Base-by-base conservation (phyloP, 2,797 vertebrate genomes). In the Xenentodon cancila region DNA sequence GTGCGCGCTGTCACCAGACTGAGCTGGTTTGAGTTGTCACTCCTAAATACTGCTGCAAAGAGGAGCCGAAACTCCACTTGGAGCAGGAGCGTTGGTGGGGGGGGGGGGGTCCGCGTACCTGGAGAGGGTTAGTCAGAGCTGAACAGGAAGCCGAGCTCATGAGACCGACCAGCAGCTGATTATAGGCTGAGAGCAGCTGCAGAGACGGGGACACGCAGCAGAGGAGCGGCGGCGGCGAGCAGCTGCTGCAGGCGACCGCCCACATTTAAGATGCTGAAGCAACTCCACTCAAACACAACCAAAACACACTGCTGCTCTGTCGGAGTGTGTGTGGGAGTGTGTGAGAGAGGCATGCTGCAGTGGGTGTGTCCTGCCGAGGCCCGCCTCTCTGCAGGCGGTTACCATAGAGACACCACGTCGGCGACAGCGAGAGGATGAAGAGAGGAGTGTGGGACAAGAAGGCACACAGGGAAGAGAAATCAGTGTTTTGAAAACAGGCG, bases 371-470 rank as follows among this genome's bases (percentile, higher is more conserved):
- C 45, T 70, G 25, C 7, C 17, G 3, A 32, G 64, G 54, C 57
- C 84, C 75, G 44, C 88, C 88, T 84, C 80, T 79, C 77, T 85
- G 82, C 81, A 81, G 82, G 56, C 66, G 48, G 85, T 86, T 86
- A 64, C 84, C 85, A 87, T 83, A 57, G 84, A 67, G 73, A 84
- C 77, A 64, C 54, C 74, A 59, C 58, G 30, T 73, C 64, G 64
- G 48, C 18, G n/a, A 75, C 58, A 68, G 71, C 7, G 22, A 78
- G 73, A 78, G 61, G 64, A 68, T 62, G 76, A 53, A 53, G 57
- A 67, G 65, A 49, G 51, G 75, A 65, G 59, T 48, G 67, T 55
- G 63, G 49, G 72, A 71, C 66, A 43, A 15, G 64, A 54, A 42
- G 56, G 67, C 32, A 16, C 3, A 43, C 1, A 4, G 17, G 43